Percentiles rank a stretch among this genome's conserved stretches.
Conservation (phyloP, 2,797 vertebrate species). For the Tangara arthus region DNA sequence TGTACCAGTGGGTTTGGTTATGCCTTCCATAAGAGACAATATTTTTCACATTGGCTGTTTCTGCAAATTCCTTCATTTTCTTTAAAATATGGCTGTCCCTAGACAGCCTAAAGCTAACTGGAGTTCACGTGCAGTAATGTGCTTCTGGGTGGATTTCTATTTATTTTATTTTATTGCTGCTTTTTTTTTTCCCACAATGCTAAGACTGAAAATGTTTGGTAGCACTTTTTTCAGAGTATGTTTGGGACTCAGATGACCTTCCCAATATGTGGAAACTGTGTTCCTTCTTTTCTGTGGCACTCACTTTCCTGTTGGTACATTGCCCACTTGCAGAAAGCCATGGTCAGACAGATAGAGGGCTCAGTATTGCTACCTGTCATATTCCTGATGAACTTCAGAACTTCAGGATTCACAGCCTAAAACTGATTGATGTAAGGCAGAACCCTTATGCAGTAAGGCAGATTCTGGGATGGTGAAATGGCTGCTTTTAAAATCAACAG, state of each 20-base stretch:
- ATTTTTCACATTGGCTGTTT: not conserved
- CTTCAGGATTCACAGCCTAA: not conserved
- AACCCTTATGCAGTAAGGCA: not conserved
- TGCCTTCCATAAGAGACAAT: not conserved
- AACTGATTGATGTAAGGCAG: not conserved
- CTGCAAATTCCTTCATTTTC: not conserved
- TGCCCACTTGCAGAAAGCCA: not conserved
- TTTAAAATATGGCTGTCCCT: not conserved
- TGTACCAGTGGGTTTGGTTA: not conserved
- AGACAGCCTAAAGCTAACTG: not conserved
- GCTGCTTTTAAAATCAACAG: not conserved
- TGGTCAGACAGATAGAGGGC: not conserved
- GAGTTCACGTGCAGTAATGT: not conserved
- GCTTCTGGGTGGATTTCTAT: not conserved
- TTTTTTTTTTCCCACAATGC: not conserved
- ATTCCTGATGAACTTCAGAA: not conserved
- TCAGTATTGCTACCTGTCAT: not conserved
- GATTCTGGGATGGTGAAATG: not conserved
- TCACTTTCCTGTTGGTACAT: not conserved
- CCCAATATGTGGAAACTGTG: fast-evolving
- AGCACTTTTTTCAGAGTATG: not conserved
- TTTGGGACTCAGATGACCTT: not conserved
- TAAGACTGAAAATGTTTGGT: not conserved
- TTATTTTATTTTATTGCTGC: not conserved
- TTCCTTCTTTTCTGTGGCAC: not conserved